phyloP scores from a whole-genome alignment of 2,888 invertebrate genomes.

The Sesia bembeciformis region DNA sequence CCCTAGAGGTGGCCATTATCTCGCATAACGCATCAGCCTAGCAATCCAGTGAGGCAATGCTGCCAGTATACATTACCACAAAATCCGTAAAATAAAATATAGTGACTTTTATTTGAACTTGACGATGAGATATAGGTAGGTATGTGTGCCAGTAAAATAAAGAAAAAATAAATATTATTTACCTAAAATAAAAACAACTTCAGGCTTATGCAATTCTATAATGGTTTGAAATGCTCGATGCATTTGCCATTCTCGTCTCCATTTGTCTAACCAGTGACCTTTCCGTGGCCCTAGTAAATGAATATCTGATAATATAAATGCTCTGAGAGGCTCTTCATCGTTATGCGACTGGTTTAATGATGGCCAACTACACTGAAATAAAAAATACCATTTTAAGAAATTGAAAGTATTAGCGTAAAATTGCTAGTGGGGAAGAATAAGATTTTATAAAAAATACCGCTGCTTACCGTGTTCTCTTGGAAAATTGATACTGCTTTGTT shows the following conservation, averaged over 20 bases:
- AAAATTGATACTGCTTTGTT: too few species aligned
- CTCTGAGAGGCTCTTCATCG: conserved; percentile 63
- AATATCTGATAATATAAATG: conserved; percentile 91
- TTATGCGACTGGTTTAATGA: conserved; percentile 25
- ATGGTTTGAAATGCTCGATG: conserved; percentile 91
- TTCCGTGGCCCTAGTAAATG: conserved; percentile 89
- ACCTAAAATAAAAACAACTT: conserved; percentile 93
- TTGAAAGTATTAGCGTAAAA: too few species aligned
- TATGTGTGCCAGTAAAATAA: too few species aligned
- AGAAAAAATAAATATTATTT: conserved; percentile 13
- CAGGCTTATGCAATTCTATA: conserved; percentile 84
- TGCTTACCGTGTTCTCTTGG: too few species aligned
- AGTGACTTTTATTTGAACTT: too few species aligned
- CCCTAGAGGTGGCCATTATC: too few species aligned
- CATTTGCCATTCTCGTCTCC: conserved; percentile 98
- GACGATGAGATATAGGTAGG: too few species aligned
- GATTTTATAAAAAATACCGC: not conserved
- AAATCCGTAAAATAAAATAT: too few species aligned
- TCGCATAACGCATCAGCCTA: too few species aligned
- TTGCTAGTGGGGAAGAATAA: conserved; percentile 7
- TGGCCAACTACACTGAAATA: conserved; percentile 84
- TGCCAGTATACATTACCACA: too few species aligned
- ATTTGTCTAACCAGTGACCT: conserved; percentile 97
- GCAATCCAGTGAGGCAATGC: too few species aligned
- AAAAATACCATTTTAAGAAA: too few species aligned